These are phyloP conservation scores for Serilophus lunatus DNA, from an alignment of 2,113 vertebrate genomes.

Conservation along the genomic window DNA sequence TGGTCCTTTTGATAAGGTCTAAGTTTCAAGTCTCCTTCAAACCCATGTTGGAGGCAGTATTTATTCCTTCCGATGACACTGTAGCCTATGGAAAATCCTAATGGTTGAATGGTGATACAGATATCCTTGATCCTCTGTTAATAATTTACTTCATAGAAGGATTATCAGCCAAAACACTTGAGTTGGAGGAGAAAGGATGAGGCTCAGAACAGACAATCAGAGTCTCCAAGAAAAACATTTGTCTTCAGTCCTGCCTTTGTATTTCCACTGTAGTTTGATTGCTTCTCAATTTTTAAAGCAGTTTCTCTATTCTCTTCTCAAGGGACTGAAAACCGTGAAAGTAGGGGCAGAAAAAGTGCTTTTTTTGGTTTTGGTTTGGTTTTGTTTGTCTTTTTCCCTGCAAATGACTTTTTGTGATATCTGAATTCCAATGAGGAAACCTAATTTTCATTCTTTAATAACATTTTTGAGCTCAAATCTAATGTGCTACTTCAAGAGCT, in stretches of 20 bases:
- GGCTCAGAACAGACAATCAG: background rate
- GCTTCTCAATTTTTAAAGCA: background rate
- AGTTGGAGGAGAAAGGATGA: background rate
- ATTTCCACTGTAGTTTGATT: background rate
- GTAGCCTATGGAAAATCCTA: background rate
- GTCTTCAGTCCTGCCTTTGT: background rate
- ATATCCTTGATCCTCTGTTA: background rate
- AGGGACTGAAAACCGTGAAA: background rate
- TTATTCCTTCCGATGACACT: background rate
- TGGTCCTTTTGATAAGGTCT: background rate
- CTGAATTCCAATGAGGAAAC: background rate
- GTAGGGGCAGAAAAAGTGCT: background rate
- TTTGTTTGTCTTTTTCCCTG: background rate
- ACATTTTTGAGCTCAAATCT: background rate
- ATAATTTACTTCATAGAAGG: background rate
- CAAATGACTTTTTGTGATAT: background rate
- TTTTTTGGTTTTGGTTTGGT: too few relatives aligned
- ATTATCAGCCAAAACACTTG: background rate
- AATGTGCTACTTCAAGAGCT: background rate
- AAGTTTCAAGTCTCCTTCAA: background rate
- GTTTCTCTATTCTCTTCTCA: background rate
- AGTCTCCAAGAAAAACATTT: background rate
- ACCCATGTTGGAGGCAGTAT: background rate
- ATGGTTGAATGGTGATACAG: background rate
- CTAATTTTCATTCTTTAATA: background rate